A percentile compares a stretch with the other conserved stretches of the same genome.
Conservation (phyloP, 2,888 invertebrate genomes). For the Stenchaetothrips biformis region DNA sequence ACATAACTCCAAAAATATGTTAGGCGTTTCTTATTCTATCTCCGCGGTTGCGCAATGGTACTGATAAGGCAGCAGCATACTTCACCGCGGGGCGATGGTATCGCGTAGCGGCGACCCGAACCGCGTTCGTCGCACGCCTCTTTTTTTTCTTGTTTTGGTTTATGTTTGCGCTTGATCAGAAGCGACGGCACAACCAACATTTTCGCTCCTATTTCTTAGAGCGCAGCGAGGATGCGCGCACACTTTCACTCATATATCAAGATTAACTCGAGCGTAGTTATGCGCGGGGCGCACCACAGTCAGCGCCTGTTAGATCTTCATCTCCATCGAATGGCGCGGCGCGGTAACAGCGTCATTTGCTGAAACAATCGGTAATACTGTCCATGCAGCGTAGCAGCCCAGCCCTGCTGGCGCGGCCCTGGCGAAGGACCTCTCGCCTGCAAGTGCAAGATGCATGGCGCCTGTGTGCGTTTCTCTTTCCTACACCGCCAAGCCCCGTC, state of each 20-base stretch:
- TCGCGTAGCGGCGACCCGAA: too few species aligned
- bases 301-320: conserved; percentile 9
- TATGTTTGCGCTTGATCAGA: too few species aligned
- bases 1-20: too few species aligned
- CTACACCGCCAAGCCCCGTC: neutral
- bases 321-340: conserved; percentile 14
- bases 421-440: neutral
- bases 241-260: conserved; percentile 25
- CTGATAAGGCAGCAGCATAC: too few species aligned
- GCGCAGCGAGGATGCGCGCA: neutral
- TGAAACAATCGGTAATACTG: conserved; percentile 17
- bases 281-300: neutral
- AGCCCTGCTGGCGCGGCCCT: neutral
- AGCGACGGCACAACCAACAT: too few species aligned
- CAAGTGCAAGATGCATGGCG: neutral
- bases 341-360: conserved; percentile 9
- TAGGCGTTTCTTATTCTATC: too few species aligned
- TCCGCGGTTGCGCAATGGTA: too few species aligned
- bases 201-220: neutral
- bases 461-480: conserved; percentile 6
- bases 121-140: too few species aligned
- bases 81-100: too few species aligned
- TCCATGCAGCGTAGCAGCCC: neutral
- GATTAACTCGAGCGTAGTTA: neutral
- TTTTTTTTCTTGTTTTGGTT: too few species aligned